Percentiles rank a stretch among this genome's conserved stretches.
phyloP scores from a whole-genome alignment of 2,113 vertebrate species.

The Mirza zaza region DNA sequence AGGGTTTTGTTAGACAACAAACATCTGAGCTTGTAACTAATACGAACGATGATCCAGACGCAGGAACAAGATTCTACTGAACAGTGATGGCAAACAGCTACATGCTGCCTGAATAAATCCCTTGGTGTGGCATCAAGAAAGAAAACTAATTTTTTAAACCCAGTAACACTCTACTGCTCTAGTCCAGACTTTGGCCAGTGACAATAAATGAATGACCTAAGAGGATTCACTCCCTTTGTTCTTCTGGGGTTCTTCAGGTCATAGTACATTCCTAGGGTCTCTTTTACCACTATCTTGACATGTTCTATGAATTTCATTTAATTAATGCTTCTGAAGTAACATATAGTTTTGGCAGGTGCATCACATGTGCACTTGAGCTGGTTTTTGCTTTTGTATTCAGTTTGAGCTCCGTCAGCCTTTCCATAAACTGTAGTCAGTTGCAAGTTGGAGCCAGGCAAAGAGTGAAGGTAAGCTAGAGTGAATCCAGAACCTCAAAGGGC shows the following conservation, averaged over 20 bases:
- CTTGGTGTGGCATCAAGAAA: slow-evolving; percentile 68
- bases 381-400: neutral
- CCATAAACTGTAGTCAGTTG: neutral
- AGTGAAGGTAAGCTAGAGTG: neutral
- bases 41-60: slow-evolving; percentile 78
- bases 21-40: slow-evolving; percentile 72
- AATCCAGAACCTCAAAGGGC: neutral
- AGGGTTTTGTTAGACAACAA: slow-evolving; percentile 74
- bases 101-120: slow-evolving; percentile 71
- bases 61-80: slow-evolving; percentile 77
- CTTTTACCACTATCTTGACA: neutral
- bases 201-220: neutral
- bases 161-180: neutral
- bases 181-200: neutral
- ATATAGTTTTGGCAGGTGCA: neutral
- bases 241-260: neutral
- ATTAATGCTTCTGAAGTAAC: neutral
- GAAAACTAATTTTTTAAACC: slow-evolving; percentile 72
- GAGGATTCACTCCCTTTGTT: neutral
- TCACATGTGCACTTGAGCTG: neutral
- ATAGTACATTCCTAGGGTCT: neutral
- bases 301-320: neutral
- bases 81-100: slow-evolving; percentile 66
- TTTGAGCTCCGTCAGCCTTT: neutral
- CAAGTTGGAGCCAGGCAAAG: neutral